Base-by-base conservation (phyloP, 1,140 invertebrate species). In the Helicoverpa armigera region DNA sequence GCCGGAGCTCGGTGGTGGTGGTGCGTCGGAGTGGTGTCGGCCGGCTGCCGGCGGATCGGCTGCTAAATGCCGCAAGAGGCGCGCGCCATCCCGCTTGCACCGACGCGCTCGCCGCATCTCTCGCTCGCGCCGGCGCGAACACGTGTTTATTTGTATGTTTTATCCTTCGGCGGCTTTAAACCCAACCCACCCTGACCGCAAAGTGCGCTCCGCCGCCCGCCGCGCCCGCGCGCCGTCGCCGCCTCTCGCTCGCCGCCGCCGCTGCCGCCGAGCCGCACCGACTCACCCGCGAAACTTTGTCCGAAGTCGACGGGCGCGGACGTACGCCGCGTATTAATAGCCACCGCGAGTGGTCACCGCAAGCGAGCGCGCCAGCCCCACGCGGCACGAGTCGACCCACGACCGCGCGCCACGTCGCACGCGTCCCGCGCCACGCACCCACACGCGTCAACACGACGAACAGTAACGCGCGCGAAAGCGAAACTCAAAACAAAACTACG, bases 141-240 rank as follows among this genome's bases (percentile, higher is more conserved):
- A 95, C 95, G 93, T 95, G 95, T 95, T 95, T 95, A 95, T 95
- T 95, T 95, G 95, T 95, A 95, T 95, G 95, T 95, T 95, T 95
- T 95, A 95, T 95, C 95, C 95, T 95, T 95, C 94, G 93, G 95
- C 94, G 95, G 95, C 94, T 95, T 95, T 94, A 95, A 95, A 95
- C 95, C 95, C 95, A 94, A 94, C 95, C 95, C 95, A 94, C 95
- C 88, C 91, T 87, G 90, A 95, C 95, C 95, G 94, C 95, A 95
- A 92, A 94, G 91, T 92, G 91, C 90, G 91, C 91, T 90, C 94
- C 93, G 88, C 90, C 94, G 88, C 92, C 88, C 91, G 89, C 87
- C 89, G 90, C 91, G 89, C 90, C 91, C 91, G 91, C 91, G 91
- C 92, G 90, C 88, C 90, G 88, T 92, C 90, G 87, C 89, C 90